phyloP scores from a whole-genome alignment of 2,888 invertebrate genomes.

The Mamestra brassicae region DNA sequence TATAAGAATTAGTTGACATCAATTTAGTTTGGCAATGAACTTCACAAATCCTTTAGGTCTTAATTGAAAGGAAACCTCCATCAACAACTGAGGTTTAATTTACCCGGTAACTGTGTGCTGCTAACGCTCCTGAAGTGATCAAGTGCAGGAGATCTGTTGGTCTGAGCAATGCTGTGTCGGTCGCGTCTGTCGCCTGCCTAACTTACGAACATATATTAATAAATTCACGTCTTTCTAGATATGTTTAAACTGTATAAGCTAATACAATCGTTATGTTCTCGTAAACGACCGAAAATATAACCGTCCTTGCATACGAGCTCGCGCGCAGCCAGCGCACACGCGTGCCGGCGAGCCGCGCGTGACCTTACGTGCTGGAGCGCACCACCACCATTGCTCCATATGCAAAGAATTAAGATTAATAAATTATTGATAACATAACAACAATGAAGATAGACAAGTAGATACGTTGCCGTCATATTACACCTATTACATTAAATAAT shows the following conservation, averaged over 20 bases:
- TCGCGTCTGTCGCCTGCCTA: slow-evolving; percentile 72
- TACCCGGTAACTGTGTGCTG: slow-evolving; percentile 6
- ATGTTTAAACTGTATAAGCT: slow-evolving; percentile 84
- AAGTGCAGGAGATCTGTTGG: slow-evolving; percentile 47
- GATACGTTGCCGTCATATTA: slow-evolving; percentile 58
- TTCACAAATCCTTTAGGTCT: not conserved
- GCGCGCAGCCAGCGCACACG: slow-evolving; percentile 42
- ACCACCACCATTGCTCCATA: slow-evolving; percentile 71
- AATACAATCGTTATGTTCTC: slow-evolving; percentile 68
- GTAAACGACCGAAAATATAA: slow-evolving; percentile 64
- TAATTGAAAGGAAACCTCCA: slow-evolving; percentile 5
- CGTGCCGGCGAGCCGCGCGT: slow-evolving; percentile 49
- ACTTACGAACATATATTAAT: slow-evolving; percentile 75
- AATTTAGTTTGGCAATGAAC: not conserved
- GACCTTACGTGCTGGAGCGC: slow-evolving; percentile 35
- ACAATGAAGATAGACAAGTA: slow-evolving; percentile 53
- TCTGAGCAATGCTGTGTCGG: slow-evolving; percentile 28
- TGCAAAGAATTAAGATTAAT: slow-evolving; percentile 67
- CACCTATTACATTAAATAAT: slow-evolving; percentile 64
- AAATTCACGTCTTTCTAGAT: slow-evolving; percentile 84
- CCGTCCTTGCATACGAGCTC: slow-evolving; percentile 64
- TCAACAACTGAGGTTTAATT: slow-evolving; percentile 43
- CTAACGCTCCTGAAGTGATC: slow-evolving; percentile 12
- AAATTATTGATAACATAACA: slow-evolving; percentile 62
- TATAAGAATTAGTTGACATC: not conserved